Conservation (phyloP, 2,113 vertebrate genomes). For the Megatriorchis doriae region DNA sequence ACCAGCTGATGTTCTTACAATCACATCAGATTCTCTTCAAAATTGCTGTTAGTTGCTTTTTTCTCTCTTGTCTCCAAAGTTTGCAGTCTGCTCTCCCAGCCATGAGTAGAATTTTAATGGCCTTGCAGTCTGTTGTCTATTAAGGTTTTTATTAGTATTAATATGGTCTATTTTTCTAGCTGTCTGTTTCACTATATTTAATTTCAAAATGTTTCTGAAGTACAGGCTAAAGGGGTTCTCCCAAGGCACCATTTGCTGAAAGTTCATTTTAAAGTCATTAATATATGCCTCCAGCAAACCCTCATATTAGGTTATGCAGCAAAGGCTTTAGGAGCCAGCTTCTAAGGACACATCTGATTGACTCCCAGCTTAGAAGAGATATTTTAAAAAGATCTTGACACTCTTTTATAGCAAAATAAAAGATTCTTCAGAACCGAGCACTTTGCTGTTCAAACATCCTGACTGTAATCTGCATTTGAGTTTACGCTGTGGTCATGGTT, state of each 20-base stretch:
- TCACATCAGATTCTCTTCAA: background rate
- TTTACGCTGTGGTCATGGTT: background rate
- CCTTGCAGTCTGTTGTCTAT: background rate
- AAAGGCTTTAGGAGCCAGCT: background rate
- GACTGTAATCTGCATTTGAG: background rate
- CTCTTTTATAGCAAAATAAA: background rate
- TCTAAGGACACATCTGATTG: background rate
- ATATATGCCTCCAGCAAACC: background rate
- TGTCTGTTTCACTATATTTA: background rate
- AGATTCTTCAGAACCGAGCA: background rate
- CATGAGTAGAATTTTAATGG: slow-evolving; percentile 19
- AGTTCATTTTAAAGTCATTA: slow-evolving; percentile 7
- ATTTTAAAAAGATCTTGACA: background rate
- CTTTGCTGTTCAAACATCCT: background rate
- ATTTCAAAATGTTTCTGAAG: background rate
- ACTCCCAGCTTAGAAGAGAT: background rate
- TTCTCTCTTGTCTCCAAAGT: background rate
- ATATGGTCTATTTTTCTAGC: slow-evolving; percentile 24
- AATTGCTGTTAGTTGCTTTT: background rate
- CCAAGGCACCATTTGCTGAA: background rate
- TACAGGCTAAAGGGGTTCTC: background rate
- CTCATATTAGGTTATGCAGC: background rate
- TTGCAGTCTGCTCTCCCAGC: background rate
- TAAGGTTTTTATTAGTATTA: slow-evolving; percentile 14
- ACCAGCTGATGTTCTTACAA: background rate